Evolutionary conservation across 2,888 invertebrate species (phyloP), one percentile per base, ranked within the genome.

Genomic region (Yponomeuta sedellus): DNA sequence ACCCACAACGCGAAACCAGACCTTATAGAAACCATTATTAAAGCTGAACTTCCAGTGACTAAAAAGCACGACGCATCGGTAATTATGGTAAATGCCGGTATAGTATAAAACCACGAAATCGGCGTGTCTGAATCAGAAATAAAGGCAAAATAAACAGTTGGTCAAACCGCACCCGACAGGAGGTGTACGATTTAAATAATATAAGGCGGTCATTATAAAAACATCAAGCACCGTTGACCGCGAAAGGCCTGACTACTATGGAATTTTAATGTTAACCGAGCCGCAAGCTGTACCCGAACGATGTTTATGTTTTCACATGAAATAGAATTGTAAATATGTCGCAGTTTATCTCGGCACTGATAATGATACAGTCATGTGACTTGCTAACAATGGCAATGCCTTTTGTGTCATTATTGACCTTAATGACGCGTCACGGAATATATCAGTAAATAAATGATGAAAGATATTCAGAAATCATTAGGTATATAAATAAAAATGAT

Each of bases 61-160:
- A 67, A 69, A 70, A 75, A 80, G 77, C 81, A 83, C 81, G 84
- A 86, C 86, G 82, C 84, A 84, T 81, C 84, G 83, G 88, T 89
- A 89, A 89, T 90, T 91, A 91, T 87, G 84, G 85, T 88, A 85
- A 87, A 87, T 81, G 82, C 83, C 44, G 77, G 83, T 87, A 84
- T 88, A 85, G 80, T 86, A 85, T 83, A 84, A 87, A 89, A 88
- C 90, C 90, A 90, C 89, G 81, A 90, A 90, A 89, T 88, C 90
- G 86, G 80, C 83, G 85, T 88, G 85, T 86, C 87, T 84, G 90
- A 88, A 88, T 86, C 80, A 83, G 79, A 83, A 52, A 86, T 89
- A 88, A 88, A 88, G 86, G 86, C 79, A 86, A 85, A 88, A 89
- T 89, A 89, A 89, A 90, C 88, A 88, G 83, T 85, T 73, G 78